Base-by-base conservation (phyloP, 2,113 vertebrate genomes). In the Brachyistius frenatus region DNA sequence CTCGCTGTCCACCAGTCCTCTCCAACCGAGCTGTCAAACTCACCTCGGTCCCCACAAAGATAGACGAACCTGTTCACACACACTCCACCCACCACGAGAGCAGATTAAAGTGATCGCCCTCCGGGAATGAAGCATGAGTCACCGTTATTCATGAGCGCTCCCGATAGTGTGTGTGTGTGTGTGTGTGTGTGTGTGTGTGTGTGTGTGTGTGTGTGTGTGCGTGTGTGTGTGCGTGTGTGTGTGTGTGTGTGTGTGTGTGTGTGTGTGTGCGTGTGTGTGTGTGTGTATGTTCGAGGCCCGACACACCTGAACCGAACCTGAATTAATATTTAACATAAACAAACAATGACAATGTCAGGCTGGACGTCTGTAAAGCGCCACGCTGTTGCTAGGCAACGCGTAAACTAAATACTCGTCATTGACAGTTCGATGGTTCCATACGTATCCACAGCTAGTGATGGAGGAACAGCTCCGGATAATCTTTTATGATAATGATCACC, bases 51-150 rank as follows among this genome's bases (percentile, higher is more conserved):
- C 31, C 33, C 62, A 16, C 14, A n/a, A 14, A 1, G 9, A 5
- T 1, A 7, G 30, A 10, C 23, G 23, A 23, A 23, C 23, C 23
- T 10, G 61, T 33, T 31, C 11, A 32, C 23, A 23, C 23, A 23
- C 23, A 23, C 46, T 35, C 39, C 37, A 36, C 33, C 31, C 58
- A 64, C 53, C 33, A 49, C 36, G 58, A 81, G 55, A 46, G 57
- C 70, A 68, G 65, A 76, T 76, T 81, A 70, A 81, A 81, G 32
- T 70, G 79, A 52, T 81, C 31, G 5, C 50, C 57, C 57, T 67
- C 32, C 4, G 64, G 78, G 65, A 81, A 61, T 35, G 64, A 57
- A 58, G 70, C 79, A 76, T 76, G 79, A 81, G 58, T 81, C 60
- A 81, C 60, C 23, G 60, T 76, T 66, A 71, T 61, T 81, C 79